Conservation (phyloP, 35 echinoderm and acorn worm genomes). For the Heliocidaris tuberculata region DNA sequence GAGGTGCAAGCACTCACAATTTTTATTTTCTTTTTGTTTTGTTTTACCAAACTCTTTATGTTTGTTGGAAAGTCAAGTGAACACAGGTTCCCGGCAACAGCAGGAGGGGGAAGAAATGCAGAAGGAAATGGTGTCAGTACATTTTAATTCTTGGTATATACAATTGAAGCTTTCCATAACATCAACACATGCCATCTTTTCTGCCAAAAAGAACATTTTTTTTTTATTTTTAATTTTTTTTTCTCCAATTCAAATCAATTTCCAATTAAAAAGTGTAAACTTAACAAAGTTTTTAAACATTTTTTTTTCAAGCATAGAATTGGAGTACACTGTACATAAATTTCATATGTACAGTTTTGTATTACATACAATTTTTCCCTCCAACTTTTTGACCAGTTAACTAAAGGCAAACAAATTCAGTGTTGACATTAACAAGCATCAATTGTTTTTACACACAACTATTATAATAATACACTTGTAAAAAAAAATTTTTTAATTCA, state of each 20-base stretch:
- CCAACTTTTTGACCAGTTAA: too few species aligned
- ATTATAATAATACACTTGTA: not conserved
- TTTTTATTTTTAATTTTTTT: not conserved
- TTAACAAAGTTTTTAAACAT: too few species aligned
- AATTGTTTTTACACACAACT: not conserved
- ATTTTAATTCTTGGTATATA: not conserved
- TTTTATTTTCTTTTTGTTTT: not conserved
- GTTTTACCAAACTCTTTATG: not conserved
- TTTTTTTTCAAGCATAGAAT: too few species aligned
- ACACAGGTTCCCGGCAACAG: conserved; percentile 20
- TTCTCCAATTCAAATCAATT: too few species aligned
- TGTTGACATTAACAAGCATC: conserved; percentile 25
- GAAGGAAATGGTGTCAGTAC: not conserved
- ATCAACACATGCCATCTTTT: conserved; percentile 26
- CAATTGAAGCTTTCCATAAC: conserved; percentile 12
- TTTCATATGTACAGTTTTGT: too few species aligned
- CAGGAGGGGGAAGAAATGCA: conserved; percentile 22
- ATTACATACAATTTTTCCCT: too few species aligned
- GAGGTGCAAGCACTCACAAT: conserved; percentile 34
- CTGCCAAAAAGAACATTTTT: not conserved
- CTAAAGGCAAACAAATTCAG: not conserved
- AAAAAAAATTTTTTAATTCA: too few species aligned
- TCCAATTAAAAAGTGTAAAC: too few species aligned
- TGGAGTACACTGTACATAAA: too few species aligned
- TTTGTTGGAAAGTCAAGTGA: not conserved